Evolutionary conservation across 2,888 invertebrate genomes (phyloP), one percentile per base, ranked within the genome.

Genomic region (Pilophorus perplexus): DNA sequence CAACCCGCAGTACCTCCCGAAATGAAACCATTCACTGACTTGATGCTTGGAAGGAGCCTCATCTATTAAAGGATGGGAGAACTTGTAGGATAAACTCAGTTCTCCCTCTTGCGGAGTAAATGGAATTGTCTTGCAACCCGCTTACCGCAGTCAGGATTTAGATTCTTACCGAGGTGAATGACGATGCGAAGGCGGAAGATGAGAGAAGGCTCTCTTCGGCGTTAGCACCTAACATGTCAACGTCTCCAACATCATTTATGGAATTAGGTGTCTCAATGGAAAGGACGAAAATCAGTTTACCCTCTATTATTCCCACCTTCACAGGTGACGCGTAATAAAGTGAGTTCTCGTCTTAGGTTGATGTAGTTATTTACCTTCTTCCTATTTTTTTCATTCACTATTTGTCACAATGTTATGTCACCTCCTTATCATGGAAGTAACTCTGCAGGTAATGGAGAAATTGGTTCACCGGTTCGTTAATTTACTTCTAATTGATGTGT

Each of bases 81-180:
- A 46, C 23, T 46, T 46, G 20, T n/a, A 10, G 14, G 46, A 22
- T 46, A 12, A 46, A 46, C 23, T 46, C 23, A 22, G 12, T 20
- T 46, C 46, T 46, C 23, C 12, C n/a, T 20, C 23, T 42, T 12
- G 23, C 14, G 12, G n/a, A 12, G 46, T 25, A 46, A 46, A 46
- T 46, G 46, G 46, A 46, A 46, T 46, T 23, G 46, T 46, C 46
- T 46, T 46, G 46, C 46, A 23, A 23, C 23, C 46, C 46, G 22
- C 44, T 42, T 42, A 44, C 44, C 46, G 3, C 22, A 23, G 23
- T 25, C 4, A 44, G 46, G 46, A 46, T 23, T 46, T 46, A 46
- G 46, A 46, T 46, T 46, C 23, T 23, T 25, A n/a, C 10, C n/a
- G 23, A 46, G 22, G 22, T 46, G 46, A 46, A 14, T 23, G 46